Base-by-base conservation (phyloP, 1,140 invertebrate genomes). In the Sminthurides bifidus region DNA sequence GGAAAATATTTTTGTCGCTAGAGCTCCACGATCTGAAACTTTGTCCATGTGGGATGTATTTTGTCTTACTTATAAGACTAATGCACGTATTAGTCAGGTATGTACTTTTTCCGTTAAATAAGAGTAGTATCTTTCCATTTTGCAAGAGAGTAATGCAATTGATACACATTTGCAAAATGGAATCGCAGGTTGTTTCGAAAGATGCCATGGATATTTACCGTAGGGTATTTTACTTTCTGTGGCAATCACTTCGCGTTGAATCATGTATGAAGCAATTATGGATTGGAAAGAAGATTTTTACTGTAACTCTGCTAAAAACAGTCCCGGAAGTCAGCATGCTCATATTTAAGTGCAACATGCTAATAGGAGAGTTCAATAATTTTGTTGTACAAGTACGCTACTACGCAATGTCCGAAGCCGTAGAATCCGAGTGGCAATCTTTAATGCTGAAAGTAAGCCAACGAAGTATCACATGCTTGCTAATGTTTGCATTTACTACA, bases 401-500 rank as follows among this genome's bases (percentile, higher is more conserved):
- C 29, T 49, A 49, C 24, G 46, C 46, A 8, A 49, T 49, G 46
- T 49, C 21, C 35, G 46, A 49, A 49, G 46, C 46, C 3, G 46
- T 49, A 6, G 46, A 49, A 33, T 17, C 46, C 10, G 10, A 31
- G 6, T 49, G 46, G 46, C 46, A 49, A 19, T n/a, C 31, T n/a
- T 31, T 49, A 6, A 49, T 49, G 19, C n/a, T n/a, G 44, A 21
- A 29, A 49, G 29, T 6, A 31, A 24, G 3, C 15, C 10, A 24
- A 24, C 2, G 10, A 31, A 10, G 15, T 46, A 21, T 14, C 12
- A 21, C 41, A 43, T 43, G 10, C 27, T 46, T 10, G 10, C 3
- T 33, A 24, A 49, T 49, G 3, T 49, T 6, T 33, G 6, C 10
- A 49, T 17, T 5, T 33, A 10, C 46, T 26, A 4, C 21, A 21